Base-by-base conservation (phyloP, 2,113 vertebrate species). In the Labrus mixtus region DNA sequence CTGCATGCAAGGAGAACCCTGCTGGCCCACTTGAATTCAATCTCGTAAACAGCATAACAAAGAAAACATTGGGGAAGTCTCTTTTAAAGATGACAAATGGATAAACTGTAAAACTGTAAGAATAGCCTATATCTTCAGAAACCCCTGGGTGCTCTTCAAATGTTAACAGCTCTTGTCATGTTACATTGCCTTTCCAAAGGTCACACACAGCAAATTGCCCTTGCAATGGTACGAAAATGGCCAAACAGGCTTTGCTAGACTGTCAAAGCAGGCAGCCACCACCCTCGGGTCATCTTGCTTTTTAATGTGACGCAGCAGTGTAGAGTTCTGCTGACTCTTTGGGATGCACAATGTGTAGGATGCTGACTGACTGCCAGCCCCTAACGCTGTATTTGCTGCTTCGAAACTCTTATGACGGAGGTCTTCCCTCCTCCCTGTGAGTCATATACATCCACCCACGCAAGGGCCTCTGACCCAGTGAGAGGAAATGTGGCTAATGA, bases 161-260 rank as follows among this genome's bases (percentile, higher is more conserved):
- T 68, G 70, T 66, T 91, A 93, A 92, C 84, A 78, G 76, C 81
- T 81, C 86, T 85, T 93, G 92, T 92, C 90, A 93, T 88, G 80
- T 91, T 89, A 76, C 84, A 83, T 88, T 81, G 86, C 86, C 81
- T 78, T 79, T 86, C 54, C 17, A 92, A 93, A 92, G 92, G 92
- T 92, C 87, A 89, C 82, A 89, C 84, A 83, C 80, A 83, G 84
- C 81, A 90, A 87, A 90, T 88, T 89, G 88, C 79, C 87, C 76
- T 84, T 83, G 85, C 81, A 71, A 80, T 66, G 88, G 83, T 83
- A 89, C 39, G 60, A 87, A 84, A 82, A 85, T 61, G 78, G 73
- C 83, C 87, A 82, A 88, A 85, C 48, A 8, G 79, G 68, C 79
- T 83, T 89, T 82, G 86, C 83, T 84, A 78, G 87, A 91, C 81